A percentile compares a stretch with the other conserved stretches of the same genome.
Evolutionary conservation across 2,113 vertebrate genomes (phyloP).

Genomic region (Lophius piscatorius): DNA sequence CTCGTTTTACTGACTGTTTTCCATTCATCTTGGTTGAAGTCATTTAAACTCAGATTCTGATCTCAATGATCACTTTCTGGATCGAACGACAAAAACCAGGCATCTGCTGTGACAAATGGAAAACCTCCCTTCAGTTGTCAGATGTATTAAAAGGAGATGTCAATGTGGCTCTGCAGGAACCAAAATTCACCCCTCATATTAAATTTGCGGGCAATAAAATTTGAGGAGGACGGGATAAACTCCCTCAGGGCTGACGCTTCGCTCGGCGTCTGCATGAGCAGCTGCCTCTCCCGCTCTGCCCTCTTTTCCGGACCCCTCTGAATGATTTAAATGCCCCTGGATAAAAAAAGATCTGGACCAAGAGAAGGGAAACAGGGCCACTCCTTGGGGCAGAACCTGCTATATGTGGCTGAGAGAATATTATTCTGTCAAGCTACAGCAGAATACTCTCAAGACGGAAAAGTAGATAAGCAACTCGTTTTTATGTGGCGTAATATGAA

Average conservation of each 20-base stretch:
- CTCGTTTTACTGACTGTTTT: too few species aligned
- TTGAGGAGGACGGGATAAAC: slow-evolving; percentile 8
- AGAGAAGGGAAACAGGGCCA: slow-evolving; percentile 39
- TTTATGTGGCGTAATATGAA: neutral
- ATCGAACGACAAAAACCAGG: neutral
- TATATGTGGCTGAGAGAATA: slow-evolving; percentile 31
- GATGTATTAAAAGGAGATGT: neutral
- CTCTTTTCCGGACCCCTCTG: slow-evolving; percentile 50
- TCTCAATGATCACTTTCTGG: too few species aligned
- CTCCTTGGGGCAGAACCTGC: slow-evolving; percentile 52
- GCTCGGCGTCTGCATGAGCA: slow-evolving; percentile 50
- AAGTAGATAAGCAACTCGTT: neutral
- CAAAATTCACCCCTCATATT: slow-evolving; percentile 18
- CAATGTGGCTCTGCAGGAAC: slow-evolving; percentile 1
- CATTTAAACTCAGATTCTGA: too few species aligned
- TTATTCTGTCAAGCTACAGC: slow-evolving; percentile 17
- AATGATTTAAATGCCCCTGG: slow-evolving; percentile 72
- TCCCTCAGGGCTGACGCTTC: slow-evolving; percentile 43
- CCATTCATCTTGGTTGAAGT: too few species aligned
- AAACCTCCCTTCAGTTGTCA: neutral
- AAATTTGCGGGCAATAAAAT: slow-evolving; percentile 16
- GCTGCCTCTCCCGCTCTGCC: slow-evolving; percentile 46
- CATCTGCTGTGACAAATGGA: neutral
- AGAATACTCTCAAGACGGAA: slow-evolving; percentile 3
- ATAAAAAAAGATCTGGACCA: slow-evolving; percentile 61